Percentiles rank a stretch among this genome's conserved stretches.
Evolutionary conservation across 2,888 invertebrate genomes (phyloP).

Genomic region (Tenthredo livida): DNA sequence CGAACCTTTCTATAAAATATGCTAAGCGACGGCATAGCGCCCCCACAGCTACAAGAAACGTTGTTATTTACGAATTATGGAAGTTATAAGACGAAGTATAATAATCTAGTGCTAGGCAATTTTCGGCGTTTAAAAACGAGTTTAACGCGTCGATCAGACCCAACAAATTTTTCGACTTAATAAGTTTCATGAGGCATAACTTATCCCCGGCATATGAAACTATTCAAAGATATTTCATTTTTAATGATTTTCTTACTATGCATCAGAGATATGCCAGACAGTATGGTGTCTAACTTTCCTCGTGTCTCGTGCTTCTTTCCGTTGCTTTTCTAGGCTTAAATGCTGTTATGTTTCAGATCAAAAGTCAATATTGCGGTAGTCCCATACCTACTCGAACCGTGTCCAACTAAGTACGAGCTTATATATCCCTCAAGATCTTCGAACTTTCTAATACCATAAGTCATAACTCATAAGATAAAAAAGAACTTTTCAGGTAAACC

Average conservation of each 20-base stretch:
- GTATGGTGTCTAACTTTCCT: neutral
- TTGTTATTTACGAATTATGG: constrained; percentile 77
- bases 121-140: constrained; percentile 62
- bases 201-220: neutral
- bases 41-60: constrained; percentile 62
- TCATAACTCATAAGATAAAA: neutral
- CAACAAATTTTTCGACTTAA: constrained; percentile 52
- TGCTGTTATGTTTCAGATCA: constrained; percentile 9
- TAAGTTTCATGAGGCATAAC: constrained; percentile 36
- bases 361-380: constrained; percentile 46
- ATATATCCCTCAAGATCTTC: neutral
- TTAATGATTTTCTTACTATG: constrained; percentile 38
- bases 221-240: constrained; percentile 45
- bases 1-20: constrained; percentile 72
- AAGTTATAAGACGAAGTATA: constrained; percentile 74
- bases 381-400: neutral
- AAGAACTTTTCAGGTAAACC: neutral
- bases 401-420: neutral
- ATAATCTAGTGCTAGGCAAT: constrained; percentile 67
- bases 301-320: neutral
- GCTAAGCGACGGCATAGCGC: constrained; percentile 70
- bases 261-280: neutral
- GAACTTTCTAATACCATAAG: neutral
- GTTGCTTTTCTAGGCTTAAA: neutral
- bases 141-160: constrained; percentile 61